These are phyloP conservation scores for Spialia ferax DNA, from an alignment of 2,888 invertebrate genomes.

Conservation along the genomic window DNA sequence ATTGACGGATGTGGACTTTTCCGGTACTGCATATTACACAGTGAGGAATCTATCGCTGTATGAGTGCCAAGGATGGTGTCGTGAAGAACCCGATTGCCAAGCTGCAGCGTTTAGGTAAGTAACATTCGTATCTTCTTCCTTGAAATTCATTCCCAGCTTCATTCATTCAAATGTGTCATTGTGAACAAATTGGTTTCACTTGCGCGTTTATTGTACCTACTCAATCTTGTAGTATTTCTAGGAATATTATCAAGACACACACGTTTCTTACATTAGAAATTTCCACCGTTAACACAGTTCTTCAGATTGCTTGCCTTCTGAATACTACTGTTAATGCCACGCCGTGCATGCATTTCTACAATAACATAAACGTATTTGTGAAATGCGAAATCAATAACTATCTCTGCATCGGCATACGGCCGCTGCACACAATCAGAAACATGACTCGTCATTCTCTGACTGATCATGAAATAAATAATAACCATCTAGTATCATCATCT, in stretches of 20 bases:
- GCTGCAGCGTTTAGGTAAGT: slow-evolving; percentile 94
- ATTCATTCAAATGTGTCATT: background rate
- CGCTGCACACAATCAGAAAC: slow-evolving; percentile 59
- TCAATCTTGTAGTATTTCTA: background rate
- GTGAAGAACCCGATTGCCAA: slow-evolving; percentile 96
- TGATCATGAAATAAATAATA: slow-evolving; percentile 75
- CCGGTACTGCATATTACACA: slow-evolving; percentile 96
- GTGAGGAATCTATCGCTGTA: slow-evolving; percentile 96
- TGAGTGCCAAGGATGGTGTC: slow-evolving; percentile 98
- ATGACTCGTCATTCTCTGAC: slow-evolving; percentile 72
- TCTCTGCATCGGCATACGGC: slow-evolving; percentile 37
- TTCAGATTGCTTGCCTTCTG: background rate
- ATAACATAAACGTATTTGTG: slow-evolving; percentile 21
- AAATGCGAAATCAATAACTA: slow-evolving; percentile 41
- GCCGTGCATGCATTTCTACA: slow-evolving; percentile 15
- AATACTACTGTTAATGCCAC: background rate
- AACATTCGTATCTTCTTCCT: no score
- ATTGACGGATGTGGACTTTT: slow-evolving; percentile 96
- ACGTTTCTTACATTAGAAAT: background rate
- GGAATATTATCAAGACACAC: background rate
- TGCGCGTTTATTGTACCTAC: background rate
- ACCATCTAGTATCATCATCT: slow-evolving; percentile 68
- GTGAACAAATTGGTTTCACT: background rate
- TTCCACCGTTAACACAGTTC: background rate
- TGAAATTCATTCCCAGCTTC: no score